Conservation (phyloP, 1,140 invertebrate genomes). For the Diachasmimorpha longicaudata region DNA sequence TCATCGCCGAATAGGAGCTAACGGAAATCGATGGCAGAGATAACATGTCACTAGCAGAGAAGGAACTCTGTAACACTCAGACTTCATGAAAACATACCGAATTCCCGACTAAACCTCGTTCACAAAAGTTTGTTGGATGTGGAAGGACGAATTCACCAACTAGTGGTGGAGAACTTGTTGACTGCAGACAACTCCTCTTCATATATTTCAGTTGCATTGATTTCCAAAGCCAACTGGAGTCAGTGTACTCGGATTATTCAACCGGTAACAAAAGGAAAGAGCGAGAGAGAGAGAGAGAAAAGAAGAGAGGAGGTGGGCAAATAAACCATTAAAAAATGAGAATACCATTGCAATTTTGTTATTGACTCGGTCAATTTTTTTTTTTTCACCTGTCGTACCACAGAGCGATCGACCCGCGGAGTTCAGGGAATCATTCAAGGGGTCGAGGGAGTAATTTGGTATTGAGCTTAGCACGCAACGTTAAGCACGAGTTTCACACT, state of each 20-base stretch:
- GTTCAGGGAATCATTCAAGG: background rate
- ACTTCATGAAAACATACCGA: background rate
- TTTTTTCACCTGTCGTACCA: background rate
- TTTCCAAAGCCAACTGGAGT: background rate
- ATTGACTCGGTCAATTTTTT: constrained; percentile 8
- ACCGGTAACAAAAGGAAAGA: background rate
- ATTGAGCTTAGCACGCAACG: background rate
- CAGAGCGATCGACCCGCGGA: background rate
- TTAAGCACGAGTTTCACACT: constrained; percentile 28
- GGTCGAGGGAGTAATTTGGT: constrained; percentile 10
- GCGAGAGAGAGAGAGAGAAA: too few relatives aligned
- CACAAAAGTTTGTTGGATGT: background rate
- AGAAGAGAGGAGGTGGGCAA: background rate
- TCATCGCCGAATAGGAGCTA: background rate
- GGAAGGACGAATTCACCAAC: background rate
- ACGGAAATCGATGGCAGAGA: background rate
- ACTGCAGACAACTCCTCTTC: background rate
- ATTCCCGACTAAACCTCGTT: background rate
- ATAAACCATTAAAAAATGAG: background rate
- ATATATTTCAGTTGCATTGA: background rate
- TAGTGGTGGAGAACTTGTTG: background rate
- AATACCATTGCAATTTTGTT: background rate
- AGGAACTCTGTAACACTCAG: background rate
- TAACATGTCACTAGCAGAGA: background rate
- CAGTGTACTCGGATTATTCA: background rate